Conservation (phyloP, 2,113 vertebrate species). For the Ancistrus triradiatus region DNA sequence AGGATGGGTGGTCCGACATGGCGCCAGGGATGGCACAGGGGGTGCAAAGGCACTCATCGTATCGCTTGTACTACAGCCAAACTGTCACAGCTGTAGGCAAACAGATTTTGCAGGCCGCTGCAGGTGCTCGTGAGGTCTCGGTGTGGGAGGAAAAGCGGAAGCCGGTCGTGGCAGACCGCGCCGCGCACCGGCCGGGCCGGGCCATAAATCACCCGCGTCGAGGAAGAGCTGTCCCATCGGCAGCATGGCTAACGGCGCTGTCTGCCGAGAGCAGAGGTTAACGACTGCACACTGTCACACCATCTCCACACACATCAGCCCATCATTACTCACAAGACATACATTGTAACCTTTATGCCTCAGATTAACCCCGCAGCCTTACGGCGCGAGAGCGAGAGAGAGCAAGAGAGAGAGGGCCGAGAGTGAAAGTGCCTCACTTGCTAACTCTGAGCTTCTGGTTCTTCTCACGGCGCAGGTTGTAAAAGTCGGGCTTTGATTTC, state of each 20-base stretch:
- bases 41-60: no score
- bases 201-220: conserved; percentile 38
- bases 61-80: no score
- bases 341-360: conserved; percentile 85
- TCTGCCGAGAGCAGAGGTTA: conserved; percentile 55
- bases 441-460: conserved; percentile 71
- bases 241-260: conserved; percentile 4
- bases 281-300: conserved; percentile 67
- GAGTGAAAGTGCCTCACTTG: conserved; percentile 60
- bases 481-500: conserved; percentile 94
- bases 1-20: no score
- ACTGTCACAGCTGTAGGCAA: no score
- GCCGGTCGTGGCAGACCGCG: conserved; percentile 1
- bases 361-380: conserved; percentile 70
- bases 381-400: conserved; percentile 46
- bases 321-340: conserved; percentile 74
- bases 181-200: background rate
- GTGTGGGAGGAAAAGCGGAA: background rate
- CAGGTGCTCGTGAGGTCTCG: background rate
- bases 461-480: conserved; percentile 82
- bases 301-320: conserved; percentile 66
- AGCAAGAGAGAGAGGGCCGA: background rate
- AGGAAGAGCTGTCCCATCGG: conserved; percentile 15
- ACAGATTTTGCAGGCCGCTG: background rate
- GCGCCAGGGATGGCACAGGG: no score